These are phyloP conservation scores for Lagopus muta DNA, from an alignment of 2,113 vertebrate species.

Conservation along the genomic window DNA sequence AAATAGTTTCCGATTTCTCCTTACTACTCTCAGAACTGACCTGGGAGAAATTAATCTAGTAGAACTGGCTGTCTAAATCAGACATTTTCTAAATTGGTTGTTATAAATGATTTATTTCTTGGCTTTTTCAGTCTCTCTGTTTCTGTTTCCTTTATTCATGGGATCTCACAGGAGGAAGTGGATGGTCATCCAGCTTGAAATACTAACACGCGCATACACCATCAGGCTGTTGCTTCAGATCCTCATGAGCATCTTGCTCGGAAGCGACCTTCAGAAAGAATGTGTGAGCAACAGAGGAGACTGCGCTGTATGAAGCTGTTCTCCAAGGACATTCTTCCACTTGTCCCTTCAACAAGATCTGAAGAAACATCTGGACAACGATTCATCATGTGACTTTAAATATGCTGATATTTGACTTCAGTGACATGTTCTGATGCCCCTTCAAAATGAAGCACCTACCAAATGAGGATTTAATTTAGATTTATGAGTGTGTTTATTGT, in stretches of 20 bases:
- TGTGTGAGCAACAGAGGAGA: conserved; percentile 11
- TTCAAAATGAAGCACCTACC: conserved; percentile 48
- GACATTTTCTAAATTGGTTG: not conserved
- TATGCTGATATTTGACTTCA: conserved; percentile 19
- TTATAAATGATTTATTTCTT: conserved; percentile 25
- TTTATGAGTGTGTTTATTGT: conserved; percentile 44
- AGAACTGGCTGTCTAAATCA: not conserved
- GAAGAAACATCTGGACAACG: conserved; percentile 34
- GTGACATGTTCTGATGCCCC: conserved; percentile 31
- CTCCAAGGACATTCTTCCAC: conserved; percentile 45
- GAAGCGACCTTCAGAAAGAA: conserved; percentile 29
- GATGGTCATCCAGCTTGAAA: conserved; percentile 32
- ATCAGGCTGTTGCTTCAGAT: conserved; percentile 27
- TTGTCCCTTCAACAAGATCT: conserved; percentile 29
- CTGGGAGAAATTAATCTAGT: not conserved
- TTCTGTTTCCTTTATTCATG: conserved; percentile 12
- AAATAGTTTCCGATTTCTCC: not conserved
- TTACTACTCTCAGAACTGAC: not conserved
- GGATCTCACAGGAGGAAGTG: conserved; percentile 12
- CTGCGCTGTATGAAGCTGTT: not conserved
- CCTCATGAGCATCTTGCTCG: not conserved
- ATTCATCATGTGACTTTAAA: conserved; percentile 45
- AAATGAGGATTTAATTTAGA: conserved; percentile 52
- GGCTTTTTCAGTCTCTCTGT: not conserved
- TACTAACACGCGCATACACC: not conserved